Base-by-base conservation (phyloP, 2,888 invertebrate species). In the Cephus runcator region DNA sequence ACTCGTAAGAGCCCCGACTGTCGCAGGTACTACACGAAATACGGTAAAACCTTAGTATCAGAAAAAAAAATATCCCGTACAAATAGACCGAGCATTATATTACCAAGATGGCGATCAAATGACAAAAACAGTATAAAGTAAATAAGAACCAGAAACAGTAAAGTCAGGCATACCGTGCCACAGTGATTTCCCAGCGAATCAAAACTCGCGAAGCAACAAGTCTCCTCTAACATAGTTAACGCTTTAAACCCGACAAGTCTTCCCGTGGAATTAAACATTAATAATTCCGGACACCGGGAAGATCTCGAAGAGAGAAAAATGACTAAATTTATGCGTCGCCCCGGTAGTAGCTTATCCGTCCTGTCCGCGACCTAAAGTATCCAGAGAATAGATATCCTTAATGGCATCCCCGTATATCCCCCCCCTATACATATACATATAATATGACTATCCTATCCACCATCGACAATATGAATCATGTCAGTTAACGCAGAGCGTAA, bases 1-100 rank as follows among this genome's bases (percentile, higher is more conserved):
- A 69, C 71, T 11, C 11, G 56, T 34, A 56, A 35, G 36, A 69
- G 11, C 2, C 69, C 36, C 75, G 77, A 77, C 76, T 56, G 9
- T 56, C 56, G 23, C 23, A 23, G 6, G 23, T 56, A 9, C 23
- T 0, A 9, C 9, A 56, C 1, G 6, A 4, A 23, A 9, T 56
- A 9, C 56, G 9, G 56, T 1, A 9, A 15, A 40, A 6, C 6
- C 15, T 6, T 6, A 15, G 15, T 40, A 40, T 6, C 15, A 15
- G 15, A 15, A 40, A 23, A 40, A n/a, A 56, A 56, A 23, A 56
- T 12, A 35, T 35, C 35, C 35, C 12, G 3, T 35, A 35, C 3
- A 36, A 71, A 73, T 81, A 79, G 71, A 78, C 77, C 81, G 76
- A 78, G 77, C 80, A 78, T 81, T 80, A 77, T 76, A 81, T 81